Conservation (phyloP, 2,888 invertebrate genomes). For the Sesia apiformis region DNA sequence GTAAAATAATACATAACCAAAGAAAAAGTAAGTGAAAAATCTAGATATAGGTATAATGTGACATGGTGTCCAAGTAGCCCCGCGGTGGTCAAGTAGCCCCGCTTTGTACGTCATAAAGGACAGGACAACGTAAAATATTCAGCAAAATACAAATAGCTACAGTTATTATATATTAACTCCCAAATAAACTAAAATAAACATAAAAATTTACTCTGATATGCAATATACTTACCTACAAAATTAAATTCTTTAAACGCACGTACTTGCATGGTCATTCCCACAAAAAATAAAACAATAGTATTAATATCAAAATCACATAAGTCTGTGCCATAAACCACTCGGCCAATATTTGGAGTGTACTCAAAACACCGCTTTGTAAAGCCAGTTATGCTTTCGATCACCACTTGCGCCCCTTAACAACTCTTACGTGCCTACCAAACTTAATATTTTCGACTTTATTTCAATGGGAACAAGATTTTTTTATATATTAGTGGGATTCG, state of each 20-base stretch:
- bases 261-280: conserved; percentile 1
- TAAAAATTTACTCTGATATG: too few relatives aligned
- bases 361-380: conserved; percentile 33
- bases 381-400: conserved; percentile 60
- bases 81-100: too few relatives aligned
- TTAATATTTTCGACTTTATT: conserved; percentile 13
- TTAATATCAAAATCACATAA: conserved; percentile 41
- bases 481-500: neutral
- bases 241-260: neutral
- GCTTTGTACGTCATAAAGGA: too few relatives aligned
- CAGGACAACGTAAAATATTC: too few relatives aligned
- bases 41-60: too few relatives aligned
- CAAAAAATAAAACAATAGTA: conserved; percentile 14
- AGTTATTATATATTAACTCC: too few relatives aligned
- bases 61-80: too few relatives aligned
- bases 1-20: too few relatives aligned
- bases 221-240: too few relatives aligned
- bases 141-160: too few relatives aligned
- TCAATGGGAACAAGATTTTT: conserved; percentile 5
- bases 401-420: conserved; percentile 46
- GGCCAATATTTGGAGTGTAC: conserved; percentile 43
- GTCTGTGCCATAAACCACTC: conserved; percentile 21
- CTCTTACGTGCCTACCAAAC: conserved; percentile 1
- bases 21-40: too few relatives aligned
- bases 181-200: too few relatives aligned